Evolutionary conservation across 2,797 vertebrate genomes (phyloP), one percentile per base, ranked within the genome.

Genomic region (Chiloscyllium punctatum): DNA sequence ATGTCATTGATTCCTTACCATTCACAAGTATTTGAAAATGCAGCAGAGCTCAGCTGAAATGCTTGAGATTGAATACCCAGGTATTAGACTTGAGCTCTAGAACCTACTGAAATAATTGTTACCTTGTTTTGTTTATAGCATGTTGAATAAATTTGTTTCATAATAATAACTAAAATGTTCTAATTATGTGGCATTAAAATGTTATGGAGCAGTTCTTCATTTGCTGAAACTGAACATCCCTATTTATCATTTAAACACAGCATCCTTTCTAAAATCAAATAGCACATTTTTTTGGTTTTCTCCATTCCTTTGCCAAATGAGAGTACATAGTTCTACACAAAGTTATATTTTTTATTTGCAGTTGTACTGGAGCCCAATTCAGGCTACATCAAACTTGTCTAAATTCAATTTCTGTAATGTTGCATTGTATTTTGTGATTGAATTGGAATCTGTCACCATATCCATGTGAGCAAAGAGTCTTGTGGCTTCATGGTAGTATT

Each of bases 1-100:
- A 96, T 95, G 94, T 96, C 92, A 95, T 48, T 96, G 96, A 95
- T 66, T 51, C 25, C 94, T 77, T 72, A 42, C 42, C 71, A 74
- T 77, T 94, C 68, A 94, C 51, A 91, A 91, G 88, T 57, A n/a
- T 95, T 77, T 95, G 94, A 53, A 95, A 77, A 33, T 77, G 71
- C 94, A 74, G 94, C 69, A 77, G 27, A 77, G 94, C 48, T 77
- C 53, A 77, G 92, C 30, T 95, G 94, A 95, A 95, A 95, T 74
- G 71, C 94, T 51, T 21, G 33, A 77, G 71, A 27, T 74, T 95
- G 42, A 48, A 95, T 25, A 95, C 6, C 69, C 71, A 7, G 53
- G 48, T 77, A 74, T 33, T 53, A 77, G 27, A 27, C 48, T 51
- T 51, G 25, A 90, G 51, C 30, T 90, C 51, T 62, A 33, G 87